Conservation (phyloP, 2,888 invertebrate genomes). For the Pogonocherus hispidulus region DNA sequence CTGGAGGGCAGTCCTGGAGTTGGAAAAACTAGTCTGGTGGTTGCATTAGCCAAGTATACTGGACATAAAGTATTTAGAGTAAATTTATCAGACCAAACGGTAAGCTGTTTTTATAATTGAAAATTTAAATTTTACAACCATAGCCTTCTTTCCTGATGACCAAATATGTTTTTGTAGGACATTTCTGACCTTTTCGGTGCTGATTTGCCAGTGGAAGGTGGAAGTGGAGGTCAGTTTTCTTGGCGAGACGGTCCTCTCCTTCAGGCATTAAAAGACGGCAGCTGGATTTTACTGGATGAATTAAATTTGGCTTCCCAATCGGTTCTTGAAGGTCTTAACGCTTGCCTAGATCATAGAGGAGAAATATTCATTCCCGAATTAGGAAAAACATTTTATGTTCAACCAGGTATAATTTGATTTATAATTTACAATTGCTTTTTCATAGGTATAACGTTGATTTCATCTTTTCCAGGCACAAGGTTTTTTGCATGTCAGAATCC, state of each 20-base stretch:
- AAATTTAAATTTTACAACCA: no score
- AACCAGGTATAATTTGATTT: slow-evolving; percentile 62
- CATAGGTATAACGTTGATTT: slow-evolving; percentile 14
- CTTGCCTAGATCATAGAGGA: slow-evolving; percentile 97
- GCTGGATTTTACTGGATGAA: slow-evolving; percentile 98
- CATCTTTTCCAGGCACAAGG: slow-evolving; percentile 77
- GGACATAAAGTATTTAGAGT: slow-evolving; percentile 91
- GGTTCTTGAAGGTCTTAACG: slow-evolving; percentile 97
- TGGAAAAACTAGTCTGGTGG: slow-evolving; percentile 96
- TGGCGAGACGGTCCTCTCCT: slow-evolving; percentile 98
- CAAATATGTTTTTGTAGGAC: slow-evolving; percentile 74
- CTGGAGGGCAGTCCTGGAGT: slow-evolving; percentile 98
- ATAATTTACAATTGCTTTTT: background rate
- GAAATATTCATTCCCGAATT: slow-evolving; percentile 97
- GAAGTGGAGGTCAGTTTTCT: slow-evolving; percentile 86
- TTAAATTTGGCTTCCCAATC: slow-evolving; percentile 98
- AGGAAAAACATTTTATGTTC: slow-evolving; percentile 86
- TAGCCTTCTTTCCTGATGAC: no score
- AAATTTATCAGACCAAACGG: slow-evolving; percentile 98
- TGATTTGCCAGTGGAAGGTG: slow-evolving; percentile 94
- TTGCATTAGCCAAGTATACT: slow-evolving; percentile 87
- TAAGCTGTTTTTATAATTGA: no score
- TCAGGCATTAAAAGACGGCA: slow-evolving; percentile 90
- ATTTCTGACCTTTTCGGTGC: slow-evolving; percentile 98
- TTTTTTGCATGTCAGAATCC: slow-evolving; percentile 99